Evolutionary conservation across 2,888 invertebrate genomes (phyloP).

Genomic region (Chymomyza fuscimana): DNA sequence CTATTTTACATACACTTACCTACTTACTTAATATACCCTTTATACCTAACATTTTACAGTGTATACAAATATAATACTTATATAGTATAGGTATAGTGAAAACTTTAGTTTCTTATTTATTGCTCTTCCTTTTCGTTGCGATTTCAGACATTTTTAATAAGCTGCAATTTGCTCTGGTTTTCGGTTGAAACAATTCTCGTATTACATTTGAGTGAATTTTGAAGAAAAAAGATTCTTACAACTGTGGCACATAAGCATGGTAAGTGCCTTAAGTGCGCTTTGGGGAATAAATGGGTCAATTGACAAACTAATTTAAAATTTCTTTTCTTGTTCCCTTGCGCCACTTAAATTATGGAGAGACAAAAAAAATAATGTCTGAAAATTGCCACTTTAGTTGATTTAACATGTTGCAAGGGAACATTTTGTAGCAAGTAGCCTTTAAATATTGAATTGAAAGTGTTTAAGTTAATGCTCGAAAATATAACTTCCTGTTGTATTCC

Average conservation of each 20-base stretch:
- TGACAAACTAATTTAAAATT: neutral
- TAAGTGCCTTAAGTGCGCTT: neutral
- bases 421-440: neutral
- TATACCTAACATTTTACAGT: too few species aligned
- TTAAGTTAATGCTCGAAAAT: neutral
- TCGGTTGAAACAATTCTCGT: neutral
- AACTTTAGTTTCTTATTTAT: neutral
- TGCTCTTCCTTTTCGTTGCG: neutral
- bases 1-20: too few species aligned
- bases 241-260: neutral
- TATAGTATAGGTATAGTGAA: too few species aligned
- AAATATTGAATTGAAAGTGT: neutral
- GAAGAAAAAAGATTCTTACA: neutral
- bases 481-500: neutral
- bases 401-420: neutral
- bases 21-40: too few species aligned
- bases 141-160: neutral
- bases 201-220: neutral
- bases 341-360: neutral
- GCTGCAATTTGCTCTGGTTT: neutral
- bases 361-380: neutral
- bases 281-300: neutral
- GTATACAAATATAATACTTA: too few species aligned
- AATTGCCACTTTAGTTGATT: neutral
- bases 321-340: neutral